phyloP scores from a whole-genome alignment of 2,113 vertebrate genomes.

The Gorsachius goisagi region DNA sequence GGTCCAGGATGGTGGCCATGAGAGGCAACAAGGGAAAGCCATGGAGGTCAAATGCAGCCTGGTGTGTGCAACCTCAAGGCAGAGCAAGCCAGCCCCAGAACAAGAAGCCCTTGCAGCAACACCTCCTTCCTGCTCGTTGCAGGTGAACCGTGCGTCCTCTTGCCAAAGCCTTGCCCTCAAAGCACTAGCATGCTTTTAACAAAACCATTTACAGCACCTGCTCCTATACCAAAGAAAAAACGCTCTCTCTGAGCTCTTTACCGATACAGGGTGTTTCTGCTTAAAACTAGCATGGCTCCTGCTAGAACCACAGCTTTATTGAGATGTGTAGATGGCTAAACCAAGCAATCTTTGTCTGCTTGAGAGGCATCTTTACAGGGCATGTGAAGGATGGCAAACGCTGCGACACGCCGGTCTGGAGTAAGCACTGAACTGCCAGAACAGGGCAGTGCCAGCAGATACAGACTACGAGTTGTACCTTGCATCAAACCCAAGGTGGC shows the following conservation, averaged over 20 bases:
- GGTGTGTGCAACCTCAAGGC: neutral
- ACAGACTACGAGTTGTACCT: no score
- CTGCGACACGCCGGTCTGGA: fast-evolving
- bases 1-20: neutral
- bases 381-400: neutral
- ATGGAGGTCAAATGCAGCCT: neutral
- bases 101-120: neutral
- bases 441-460: fast-evolving
- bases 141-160: neutral
- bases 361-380: neutral
- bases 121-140: neutral
- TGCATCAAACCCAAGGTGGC: neutral
- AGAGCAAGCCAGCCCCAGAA: neutral
- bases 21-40: neutral
- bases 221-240: neutral
- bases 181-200: neutral
- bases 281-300: neutral
- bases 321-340: neutral
- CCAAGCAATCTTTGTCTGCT: neutral
- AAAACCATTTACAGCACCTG: neutral
- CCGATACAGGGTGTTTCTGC: neutral
- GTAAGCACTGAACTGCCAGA: neutral
- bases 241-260: neutral
- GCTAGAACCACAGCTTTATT: neutral
- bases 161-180: neutral